These are phyloP conservation scores for Wiebesia pumilae DNA, from an alignment of 1,140 invertebrate species.

Conservation along the genomic window DNA sequence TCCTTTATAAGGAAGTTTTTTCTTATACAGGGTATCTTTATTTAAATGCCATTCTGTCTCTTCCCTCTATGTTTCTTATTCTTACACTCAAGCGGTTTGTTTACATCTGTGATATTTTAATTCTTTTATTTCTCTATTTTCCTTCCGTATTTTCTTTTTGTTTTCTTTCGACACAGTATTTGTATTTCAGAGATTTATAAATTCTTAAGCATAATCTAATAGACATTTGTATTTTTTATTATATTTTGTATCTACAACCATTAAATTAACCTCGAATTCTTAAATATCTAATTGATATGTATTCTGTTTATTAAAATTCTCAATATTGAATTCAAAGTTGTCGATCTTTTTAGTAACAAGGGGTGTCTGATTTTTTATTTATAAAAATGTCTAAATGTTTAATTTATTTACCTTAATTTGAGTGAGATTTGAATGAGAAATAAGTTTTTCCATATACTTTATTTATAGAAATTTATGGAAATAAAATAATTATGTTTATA, in stretches of 20 bases:
- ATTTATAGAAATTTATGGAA: too few relatives aligned
- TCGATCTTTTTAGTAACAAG: too few relatives aligned
- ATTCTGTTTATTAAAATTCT: not conserved
- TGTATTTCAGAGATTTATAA: not conserved
- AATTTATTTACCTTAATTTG: too few relatives aligned
- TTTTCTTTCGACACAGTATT: not conserved
- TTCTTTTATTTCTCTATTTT: not conserved
- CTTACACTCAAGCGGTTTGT: conserved; percentile 3
- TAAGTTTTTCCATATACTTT: too few relatives aligned
- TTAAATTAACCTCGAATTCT: not conserved
- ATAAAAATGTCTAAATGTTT: too few relatives aligned
- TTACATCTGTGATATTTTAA: not conserved
- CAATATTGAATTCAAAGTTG: too few relatives aligned
- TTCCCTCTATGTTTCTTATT: not conserved
- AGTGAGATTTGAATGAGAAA: too few relatives aligned
- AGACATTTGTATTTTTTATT: not conserved
- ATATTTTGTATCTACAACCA: not conserved
- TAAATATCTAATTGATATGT: not conserved
- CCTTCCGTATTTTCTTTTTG: not conserved
- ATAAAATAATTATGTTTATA: too few relatives aligned
- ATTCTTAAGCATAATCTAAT: not conserved
- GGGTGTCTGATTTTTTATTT: too few relatives aligned
- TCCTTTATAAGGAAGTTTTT: not conserved
- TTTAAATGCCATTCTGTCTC: conserved; percentile 22
- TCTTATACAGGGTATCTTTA: not conserved